Base-by-base conservation (phyloP, 2,797 vertebrate genomes). In the Smutsia temminckii region DNA sequence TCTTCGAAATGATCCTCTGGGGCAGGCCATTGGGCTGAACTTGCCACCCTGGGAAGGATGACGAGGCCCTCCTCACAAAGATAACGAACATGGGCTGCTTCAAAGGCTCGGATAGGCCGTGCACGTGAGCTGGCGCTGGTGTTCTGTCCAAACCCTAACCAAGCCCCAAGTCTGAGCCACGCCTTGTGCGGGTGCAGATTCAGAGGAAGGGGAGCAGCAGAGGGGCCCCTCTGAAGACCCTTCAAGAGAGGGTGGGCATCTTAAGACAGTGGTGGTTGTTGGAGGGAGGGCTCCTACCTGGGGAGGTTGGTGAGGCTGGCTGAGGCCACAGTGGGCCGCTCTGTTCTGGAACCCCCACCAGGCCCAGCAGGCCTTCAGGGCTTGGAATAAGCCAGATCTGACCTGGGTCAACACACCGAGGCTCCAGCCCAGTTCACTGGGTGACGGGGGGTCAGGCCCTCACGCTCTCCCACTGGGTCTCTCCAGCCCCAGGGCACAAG, bases 41-140 rank as follows among this genome's bases (percentile, higher is more conserved):
- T 8, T 46, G 59, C 3, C 74, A 6, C 8, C 40, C 46, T 72
- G 37, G 55, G 32, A 79, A 42, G 32, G 53, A 32, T 3, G 46
- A 12, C 2, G 6, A 25, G 29, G 42, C 5, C 77, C 13, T 64
- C 49, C 81, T 40, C 66, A 46, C 0, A 11, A 27, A 57, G 29
- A 23, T 1, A 12, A 53, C 3, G 25, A 18, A 20, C 2, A 1
- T 6, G 40, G 27, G 59, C 49, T 27, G 32, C 37, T 46, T 6
- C 21, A 5, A 0, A 34, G 46, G 20, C 51, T 0, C 0, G 25
- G 59, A 13, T 3, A 3, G 37, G 37, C 46, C 0, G 0, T 16
- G 34, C 17, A 51, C 2, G 3, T 16, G 34, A 63, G 29, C 34
- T 0, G 4, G 20, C 3, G 17, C 42, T 51, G 21, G 37, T 17